Evolutionary conservation across 2,797 vertebrate species (phyloP).

Genomic region (Tragopan temminckii): DNA sequence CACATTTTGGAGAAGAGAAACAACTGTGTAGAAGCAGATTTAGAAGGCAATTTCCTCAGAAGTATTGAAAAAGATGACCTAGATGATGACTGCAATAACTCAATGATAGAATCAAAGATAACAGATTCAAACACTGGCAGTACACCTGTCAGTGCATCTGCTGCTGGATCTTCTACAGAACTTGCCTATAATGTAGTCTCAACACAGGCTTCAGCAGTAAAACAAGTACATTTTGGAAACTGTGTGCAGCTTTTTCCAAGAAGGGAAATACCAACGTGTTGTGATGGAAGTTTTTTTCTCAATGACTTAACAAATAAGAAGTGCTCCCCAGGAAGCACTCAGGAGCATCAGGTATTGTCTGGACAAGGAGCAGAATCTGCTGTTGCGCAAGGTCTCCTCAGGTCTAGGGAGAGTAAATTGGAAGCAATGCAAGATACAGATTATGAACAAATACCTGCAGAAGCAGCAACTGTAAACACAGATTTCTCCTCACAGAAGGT

Average conservation of each 20-base stretch:
- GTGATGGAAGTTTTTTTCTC: slow-evolving; percentile 60
- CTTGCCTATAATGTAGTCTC: background rate
- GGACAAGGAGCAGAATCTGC: slow-evolving; percentile 11
- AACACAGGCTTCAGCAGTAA: background rate
- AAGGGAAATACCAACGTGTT: background rate
- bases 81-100: background rate
- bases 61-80: slow-evolving; percentile 54
- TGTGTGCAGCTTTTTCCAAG: slow-evolving; percentile 14
- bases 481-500: slow-evolving; percentile 30
- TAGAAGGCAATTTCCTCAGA: slow-evolving; percentile 50
- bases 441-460: background rate
- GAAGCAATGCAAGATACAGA: slow-evolving; percentile 34
- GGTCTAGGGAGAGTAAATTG: background rate
- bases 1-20: slow-evolving; percentile 50
- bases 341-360: background rate
- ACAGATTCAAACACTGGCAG: slow-evolving; percentile 24
- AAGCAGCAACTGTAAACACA: background rate
- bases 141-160: background rate
- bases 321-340: background rate
- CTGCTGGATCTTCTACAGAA: background rate
- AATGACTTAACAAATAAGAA: slow-evolving; percentile 10
- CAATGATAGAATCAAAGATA: slow-evolving; percentile 23
- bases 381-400: background rate
- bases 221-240: slow-evolving; percentile 6
- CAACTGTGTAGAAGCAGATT: background rate